phyloP scores from a whole-genome alignment of 1,140 invertebrate genomes.

The Cotesia vestalis region DNA sequence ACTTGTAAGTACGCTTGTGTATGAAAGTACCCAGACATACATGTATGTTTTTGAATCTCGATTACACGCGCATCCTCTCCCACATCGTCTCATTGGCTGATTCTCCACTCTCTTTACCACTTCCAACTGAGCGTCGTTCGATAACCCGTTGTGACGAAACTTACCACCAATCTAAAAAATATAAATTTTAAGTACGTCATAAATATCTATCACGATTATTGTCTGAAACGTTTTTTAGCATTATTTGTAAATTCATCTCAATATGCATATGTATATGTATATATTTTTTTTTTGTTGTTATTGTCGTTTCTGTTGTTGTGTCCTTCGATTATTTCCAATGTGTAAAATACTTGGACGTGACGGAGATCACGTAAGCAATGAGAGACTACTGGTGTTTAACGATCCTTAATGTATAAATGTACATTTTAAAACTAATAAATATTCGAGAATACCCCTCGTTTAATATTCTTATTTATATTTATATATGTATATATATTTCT shows the following conservation, averaged over 20 bases:
- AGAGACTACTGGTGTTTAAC: not conserved
- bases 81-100: slow-evolving; percentile 1
- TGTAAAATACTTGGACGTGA: slow-evolving; percentile 10
- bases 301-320: not conserved
- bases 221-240: too few species aligned
- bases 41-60: slow-evolving; percentile 20
- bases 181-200: slow-evolving; percentile 13
- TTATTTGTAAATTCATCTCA: not conserved
- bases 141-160: slow-evolving; percentile 22
- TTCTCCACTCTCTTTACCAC: slow-evolving; percentile 18
- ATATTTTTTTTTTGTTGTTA: not conserved
- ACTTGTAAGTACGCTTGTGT: not conserved
- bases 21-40: not conserved
- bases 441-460: not conserved
- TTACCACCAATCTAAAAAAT: not conserved
- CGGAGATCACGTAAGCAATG: slow-evolving; percentile 17
- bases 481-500: not conserved
- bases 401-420: not conserved
- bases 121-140: slow-evolving; percentile 6
- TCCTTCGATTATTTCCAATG: not conserved
- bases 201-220: not conserved
- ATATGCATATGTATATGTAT: not conserved
- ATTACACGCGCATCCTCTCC: slow-evolving; percentile 8
- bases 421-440: not conserved
- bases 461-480: too few species aligned